A percentile compares a stretch with the other conserved stretches of the same genome.
phyloP scores from a whole-genome alignment of 2,113 vertebrate genomes.

The Rhodinocichla rosea region DNA sequence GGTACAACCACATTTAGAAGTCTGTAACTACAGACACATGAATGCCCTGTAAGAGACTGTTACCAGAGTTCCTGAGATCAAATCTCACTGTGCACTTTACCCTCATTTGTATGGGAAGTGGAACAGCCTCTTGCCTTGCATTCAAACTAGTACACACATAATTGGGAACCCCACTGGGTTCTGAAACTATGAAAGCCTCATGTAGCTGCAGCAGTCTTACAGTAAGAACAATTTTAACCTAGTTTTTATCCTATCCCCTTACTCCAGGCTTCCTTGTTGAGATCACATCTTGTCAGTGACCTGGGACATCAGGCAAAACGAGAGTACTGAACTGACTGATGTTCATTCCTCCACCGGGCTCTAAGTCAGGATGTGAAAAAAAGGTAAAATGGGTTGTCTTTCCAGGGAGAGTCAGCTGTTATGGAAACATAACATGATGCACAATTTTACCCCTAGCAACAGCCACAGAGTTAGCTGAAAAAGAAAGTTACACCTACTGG shows the following conservation, averaged over 20 bases:
- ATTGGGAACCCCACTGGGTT: not conserved
- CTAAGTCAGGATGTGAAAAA: not conserved
- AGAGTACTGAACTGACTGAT: not conserved
- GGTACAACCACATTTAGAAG: not conserved
- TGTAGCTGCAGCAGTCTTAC: not conserved
- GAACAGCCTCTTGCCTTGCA: not conserved
- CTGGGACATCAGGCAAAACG: not conserved
- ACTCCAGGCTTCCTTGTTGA: not conserved
- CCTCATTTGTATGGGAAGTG: not conserved
- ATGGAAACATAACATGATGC: not conserved
- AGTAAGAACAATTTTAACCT: not conserved
- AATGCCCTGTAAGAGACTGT: not conserved
- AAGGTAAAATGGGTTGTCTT: not conserved
- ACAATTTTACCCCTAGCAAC: not conserved
- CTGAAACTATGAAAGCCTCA: not conserved
- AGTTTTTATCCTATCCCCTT: not conserved
- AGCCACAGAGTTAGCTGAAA: not conserved
- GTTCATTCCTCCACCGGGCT: not conserved
- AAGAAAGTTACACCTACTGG: not conserved
- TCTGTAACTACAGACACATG: not conserved
- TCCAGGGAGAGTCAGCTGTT: not conserved
- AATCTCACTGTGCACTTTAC: not conserved
- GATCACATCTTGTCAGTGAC: not conserved
- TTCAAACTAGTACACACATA: not conserved
- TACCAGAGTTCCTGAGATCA: not conserved